Base-by-base conservation (phyloP, 2,888 invertebrate species). In the Coleophora flavipennella region DNA sequence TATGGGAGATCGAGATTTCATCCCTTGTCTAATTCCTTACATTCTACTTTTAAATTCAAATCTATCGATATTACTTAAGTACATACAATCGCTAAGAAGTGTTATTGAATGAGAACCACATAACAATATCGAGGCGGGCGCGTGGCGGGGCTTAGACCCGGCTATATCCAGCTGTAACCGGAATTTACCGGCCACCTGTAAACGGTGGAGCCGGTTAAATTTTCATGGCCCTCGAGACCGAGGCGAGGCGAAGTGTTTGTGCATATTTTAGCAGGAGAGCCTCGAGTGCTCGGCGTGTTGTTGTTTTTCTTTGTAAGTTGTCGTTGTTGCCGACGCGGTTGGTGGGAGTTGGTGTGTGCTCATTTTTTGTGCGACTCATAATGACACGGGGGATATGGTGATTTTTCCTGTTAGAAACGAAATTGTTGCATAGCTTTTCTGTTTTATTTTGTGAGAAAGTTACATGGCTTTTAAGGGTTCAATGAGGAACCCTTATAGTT, bases 171-270 rank as follows among this genome's bases (percentile, higher is more conserved):
- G 65, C 43, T 52, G 44, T 44, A 47, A 46, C 55, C 53, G 55
- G 67, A 66, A 67, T 69, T 67, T 68, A 75, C 69, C 68, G 69
- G 65, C 76, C 75, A 77, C 77, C 77, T 75, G 76, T 76, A 68
- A 68, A 59, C 55, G 55, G 45, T 48, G 43, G 45, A 40, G 48
- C 48, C 56, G 55, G 59, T 72, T 58, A 73, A 68, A 75, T 71
- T 74, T 75, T 71, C 71, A 75, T 67, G 58, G 55, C 59, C 49
- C 62, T 63, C 58, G 51, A 62, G 55, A 48, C 43, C 27, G 57
- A 55, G 57, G 55, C 57, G 45, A 44, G 46, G 54, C 55, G 50
- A 50, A 64, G 67, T 64, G 63, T 67, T 68, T 67, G 72, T 68
- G 63, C 66, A 72, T 72, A 69, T 69, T 67, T 62, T 51, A 61